phyloP scores from a whole-genome alignment of 2,113 vertebrate species.

The Rhegmatorhina hoffmannsi region DNA sequence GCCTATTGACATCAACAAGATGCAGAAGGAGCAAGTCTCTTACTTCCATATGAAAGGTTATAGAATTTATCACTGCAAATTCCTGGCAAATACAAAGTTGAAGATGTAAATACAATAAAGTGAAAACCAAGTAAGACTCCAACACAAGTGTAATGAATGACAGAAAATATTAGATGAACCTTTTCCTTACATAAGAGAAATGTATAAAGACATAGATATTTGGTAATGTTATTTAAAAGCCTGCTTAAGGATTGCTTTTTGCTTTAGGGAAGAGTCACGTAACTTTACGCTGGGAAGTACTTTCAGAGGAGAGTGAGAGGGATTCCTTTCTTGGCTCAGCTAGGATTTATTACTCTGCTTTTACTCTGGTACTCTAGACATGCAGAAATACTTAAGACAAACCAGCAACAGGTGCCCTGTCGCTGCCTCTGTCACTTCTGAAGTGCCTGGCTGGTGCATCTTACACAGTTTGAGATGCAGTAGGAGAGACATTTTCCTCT shows the following conservation, averaged over 20 bases:
- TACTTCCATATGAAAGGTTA: background rate
- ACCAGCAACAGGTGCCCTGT: background rate
- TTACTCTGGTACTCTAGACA: background rate
- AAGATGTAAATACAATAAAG: background rate
- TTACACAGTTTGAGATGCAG: background rate
- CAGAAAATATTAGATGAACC: background rate
- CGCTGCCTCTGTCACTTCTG: background rate
- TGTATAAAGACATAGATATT: background rate
- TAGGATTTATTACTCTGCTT: background rate
- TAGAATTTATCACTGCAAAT: background rate
- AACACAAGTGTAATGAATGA: background rate
- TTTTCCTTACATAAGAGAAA: background rate
- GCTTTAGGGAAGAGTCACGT: background rate
- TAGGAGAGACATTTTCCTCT: background rate
- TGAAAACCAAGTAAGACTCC: background rate
- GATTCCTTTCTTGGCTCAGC: background rate
- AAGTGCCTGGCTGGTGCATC: background rate
- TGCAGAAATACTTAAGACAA: background rate
- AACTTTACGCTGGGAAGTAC: background rate
- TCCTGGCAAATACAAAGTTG: background rate
- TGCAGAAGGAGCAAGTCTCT: background rate
- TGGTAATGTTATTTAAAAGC: background rate
- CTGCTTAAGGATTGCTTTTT: rapidly evolving
- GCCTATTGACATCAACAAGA: background rate
- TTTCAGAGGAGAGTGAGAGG: background rate